Evolutionary conservation across 2,797 vertebrate species (phyloP), one percentile per base, ranked within the genome.

Genomic region (Dromococcyx pavoninus): DNA sequence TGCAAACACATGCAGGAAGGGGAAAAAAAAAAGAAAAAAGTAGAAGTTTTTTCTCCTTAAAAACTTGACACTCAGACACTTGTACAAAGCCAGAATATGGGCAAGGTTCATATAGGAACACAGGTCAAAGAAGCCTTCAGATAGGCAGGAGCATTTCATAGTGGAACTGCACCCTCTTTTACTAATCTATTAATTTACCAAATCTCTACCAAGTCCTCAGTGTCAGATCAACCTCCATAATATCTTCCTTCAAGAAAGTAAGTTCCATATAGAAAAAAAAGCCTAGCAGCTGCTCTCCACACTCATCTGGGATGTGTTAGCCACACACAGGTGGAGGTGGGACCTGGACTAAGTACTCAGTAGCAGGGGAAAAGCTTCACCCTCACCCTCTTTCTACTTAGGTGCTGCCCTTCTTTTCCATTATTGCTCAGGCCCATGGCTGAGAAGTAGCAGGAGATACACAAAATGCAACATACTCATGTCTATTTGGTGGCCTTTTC

Each of bases 1-100:
- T 79, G 77, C 60, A 91, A 94, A 87, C 56, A 53, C 57, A 88
- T n/a, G 66, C 82, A 86, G 35, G 61, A 95, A 77, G 25, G 11
- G 22, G 30, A 2, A 25, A 7, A 15, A 51, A 48, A 8, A 17
- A 9, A 21, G 56, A 73, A 50, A 62, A 73, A 48, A 39, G 16
- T 33, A 32, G 4, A 64, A 50, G 46, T 22, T 44, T 91, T 84
- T 65, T 50, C 58, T 74, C 78, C 24, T 83, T 83, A 48, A 89
- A 93, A 93, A 69, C 41, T 50, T 74, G 30, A 90, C 32, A 66
- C 33, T 82, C 25, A 70, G 57, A 78, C 44, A 65, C 21, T 69
- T 2, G 0, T 14, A 88, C 6, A 33, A 62, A 72, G 14, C 15
- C 25, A 61, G 24, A 43, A 30, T 16, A 88, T 5, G 3, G 51